A percentile compares a stretch with the other conserved stretches of the same genome.
Evolutionary conservation across 2,797 vertebrate genomes (phyloP).

Genomic region (Gallinago solitaria): DNA sequence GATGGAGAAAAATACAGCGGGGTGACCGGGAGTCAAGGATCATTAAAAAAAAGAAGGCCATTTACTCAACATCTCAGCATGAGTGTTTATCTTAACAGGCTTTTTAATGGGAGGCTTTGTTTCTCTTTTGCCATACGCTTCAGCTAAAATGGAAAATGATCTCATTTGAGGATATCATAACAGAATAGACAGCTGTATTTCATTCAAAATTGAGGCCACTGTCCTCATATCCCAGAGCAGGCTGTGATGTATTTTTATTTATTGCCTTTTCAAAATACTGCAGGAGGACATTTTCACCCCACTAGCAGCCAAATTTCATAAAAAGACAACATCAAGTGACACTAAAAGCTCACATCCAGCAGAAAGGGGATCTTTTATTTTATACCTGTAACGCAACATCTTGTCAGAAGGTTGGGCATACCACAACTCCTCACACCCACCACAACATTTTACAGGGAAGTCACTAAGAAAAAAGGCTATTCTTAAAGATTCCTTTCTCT

Average conservation of each 20-base stretch:
- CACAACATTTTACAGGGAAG: background rate
- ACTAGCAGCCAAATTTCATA: background rate
- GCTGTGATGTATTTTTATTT: background rate
- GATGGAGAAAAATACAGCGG: background rate
- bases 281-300: background rate
- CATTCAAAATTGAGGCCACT: background rate
- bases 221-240: background rate
- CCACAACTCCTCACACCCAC: background rate
- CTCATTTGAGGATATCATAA: background rate
- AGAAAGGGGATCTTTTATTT: background rate
- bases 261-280: background rate
- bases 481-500: background rate
- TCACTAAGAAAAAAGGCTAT: background rate
- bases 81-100: background rate
- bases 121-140: background rate
- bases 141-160: background rate
- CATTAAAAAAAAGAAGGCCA: background rate
- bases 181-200: background rate
- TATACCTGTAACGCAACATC: background rate
- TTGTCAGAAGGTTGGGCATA: background rate
- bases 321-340: background rate
- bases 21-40: background rate
- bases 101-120: background rate
- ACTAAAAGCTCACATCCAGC: background rate
- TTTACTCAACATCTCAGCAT: background rate